Base-by-base conservation (phyloP, 2,113 vertebrate species). In the Cephalopterus ornatus region DNA sequence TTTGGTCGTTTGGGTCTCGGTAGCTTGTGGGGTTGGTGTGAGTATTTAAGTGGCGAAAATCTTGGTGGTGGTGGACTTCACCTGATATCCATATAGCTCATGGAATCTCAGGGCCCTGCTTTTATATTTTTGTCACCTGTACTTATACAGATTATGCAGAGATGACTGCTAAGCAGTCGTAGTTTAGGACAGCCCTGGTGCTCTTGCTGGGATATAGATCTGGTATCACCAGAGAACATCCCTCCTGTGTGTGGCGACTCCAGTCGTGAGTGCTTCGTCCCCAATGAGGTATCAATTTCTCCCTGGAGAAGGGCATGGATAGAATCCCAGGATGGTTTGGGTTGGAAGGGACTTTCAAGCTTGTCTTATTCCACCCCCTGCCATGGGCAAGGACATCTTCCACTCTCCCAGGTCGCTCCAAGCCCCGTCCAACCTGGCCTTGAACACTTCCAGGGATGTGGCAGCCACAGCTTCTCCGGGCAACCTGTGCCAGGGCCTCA, bases 41-140 rank as follows among this genome's bases (percentile, higher is more conserved):
- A 44, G 24, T 59, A 28, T 42, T 53, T 9, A 26, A 0, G 2
- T 13, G 50, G 9, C 58, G 46, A 49, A 72, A 66, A 52, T 18
- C 28, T 49, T 50, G 15, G 28, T 1, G 1, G 28, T 30, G 53
- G 44, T 19, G 24, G 32, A 18, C 10, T 10, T 0, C 6, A 11
- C 11, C 11, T 41, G 33, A 11, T 14, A 11, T 3, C 3, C 0
- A 0, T 1, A 30, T 6, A 46, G 12, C 12, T 23, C 9, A 4
- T 6, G 28, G 41, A 41, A 50, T 41, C 50, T 66, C n/a, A 44
- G 32, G 8, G 41, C 49, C 7, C 7, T 56, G 22, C 1, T 70
- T 47, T 58, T 46, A 10, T 30, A 32, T 42, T 35, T 52, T 62
- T 28, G 5, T 12, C 39, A 24, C 9, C 26, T 1, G 1, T 41